Evolutionary conservation across 2,113 vertebrate genomes (phyloP), one percentile per base, ranked within the genome.

Genomic region (Ia io): DNA sequence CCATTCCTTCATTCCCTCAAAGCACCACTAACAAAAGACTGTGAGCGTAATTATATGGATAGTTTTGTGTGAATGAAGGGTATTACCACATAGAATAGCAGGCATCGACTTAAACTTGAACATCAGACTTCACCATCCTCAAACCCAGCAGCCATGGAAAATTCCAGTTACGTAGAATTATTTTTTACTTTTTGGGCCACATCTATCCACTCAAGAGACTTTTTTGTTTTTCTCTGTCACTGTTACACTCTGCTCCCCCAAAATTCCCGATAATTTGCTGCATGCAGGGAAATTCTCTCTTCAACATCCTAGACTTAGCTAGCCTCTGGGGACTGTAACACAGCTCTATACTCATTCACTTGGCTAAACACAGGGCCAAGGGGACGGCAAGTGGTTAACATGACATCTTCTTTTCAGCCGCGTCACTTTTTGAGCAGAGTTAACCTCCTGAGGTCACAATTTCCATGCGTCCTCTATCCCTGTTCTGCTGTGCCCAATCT

Each of bases 271-370:
- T 25, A 23, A 37, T 47, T 22, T 79, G 51, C 89, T 53, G 73
- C 47, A 61, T 37, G 23, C 28, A 53, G 51, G 9, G 20, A 63
- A 89, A 89, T 73, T 69, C 16, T 83, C 14, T 25, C 90, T 44
- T 84, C 30, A 37, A 71, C 20, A 90, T 25, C 12, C 40, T 61
- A 76, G 25, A 44, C 44, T n/a, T 23, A 79, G 14, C 37, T 69
- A 84, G 53, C 22, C 22, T 87, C 83, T 70, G 80, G 70, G 79
- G 63, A 93, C 79, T 90, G 51, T n/a, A 53, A 59, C 17, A 47
- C 4, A 53, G 14, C n/a, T 6, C 30, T 71, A 4, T 53, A 7
- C 30, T 83, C 18, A 63, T 63, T 74, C 6, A 2, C 49, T 70
- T 69, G 37, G 11, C 44, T 71, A 82, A 44, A 49, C 8, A 61